These are phyloP conservation scores for Drosophila ananassae DNA, from an alignment of 1,140 invertebrate species.

Conservation along the genomic window DNA sequence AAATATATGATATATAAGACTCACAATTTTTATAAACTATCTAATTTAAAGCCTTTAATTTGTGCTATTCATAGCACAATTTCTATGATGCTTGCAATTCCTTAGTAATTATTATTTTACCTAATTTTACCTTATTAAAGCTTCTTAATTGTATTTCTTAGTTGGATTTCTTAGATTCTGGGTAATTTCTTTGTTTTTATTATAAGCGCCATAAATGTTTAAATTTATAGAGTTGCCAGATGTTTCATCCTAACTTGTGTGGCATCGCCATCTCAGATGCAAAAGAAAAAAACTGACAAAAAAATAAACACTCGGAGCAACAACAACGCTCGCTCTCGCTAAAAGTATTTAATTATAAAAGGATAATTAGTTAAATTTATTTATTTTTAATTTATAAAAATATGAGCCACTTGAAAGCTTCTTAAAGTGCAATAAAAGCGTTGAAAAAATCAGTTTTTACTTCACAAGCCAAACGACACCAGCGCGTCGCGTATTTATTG, in stretches of 20 bases:
- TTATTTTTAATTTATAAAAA: not conserved
- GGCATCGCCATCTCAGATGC: too few species aligned
- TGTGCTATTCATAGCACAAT: too few species aligned
- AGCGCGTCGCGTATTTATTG: slow-evolving; percentile 15
- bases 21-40: too few species aligned
- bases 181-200: too few species aligned
- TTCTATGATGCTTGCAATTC: too few species aligned
- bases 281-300: not conserved
- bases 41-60: too few species aligned
- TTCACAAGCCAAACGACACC: not conserved
- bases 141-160: too few species aligned
- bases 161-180: too few species aligned
- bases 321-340: not conserved
- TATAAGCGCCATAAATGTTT: not conserved
- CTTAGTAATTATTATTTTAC: too few species aligned
- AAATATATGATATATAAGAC: too few species aligned
- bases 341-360: not conserved
- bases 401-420: not conserved
- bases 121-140: too few species aligned
- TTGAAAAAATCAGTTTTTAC: not conserved
- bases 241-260: too few species aligned
- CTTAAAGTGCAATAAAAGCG: not conserved
- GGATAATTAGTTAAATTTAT: not conserved
- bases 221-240: not conserved
- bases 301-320: not conserved